Base-by-base conservation (phyloP, 2,888 invertebrate species). In the Cremastobaeus sp. region DNA sequence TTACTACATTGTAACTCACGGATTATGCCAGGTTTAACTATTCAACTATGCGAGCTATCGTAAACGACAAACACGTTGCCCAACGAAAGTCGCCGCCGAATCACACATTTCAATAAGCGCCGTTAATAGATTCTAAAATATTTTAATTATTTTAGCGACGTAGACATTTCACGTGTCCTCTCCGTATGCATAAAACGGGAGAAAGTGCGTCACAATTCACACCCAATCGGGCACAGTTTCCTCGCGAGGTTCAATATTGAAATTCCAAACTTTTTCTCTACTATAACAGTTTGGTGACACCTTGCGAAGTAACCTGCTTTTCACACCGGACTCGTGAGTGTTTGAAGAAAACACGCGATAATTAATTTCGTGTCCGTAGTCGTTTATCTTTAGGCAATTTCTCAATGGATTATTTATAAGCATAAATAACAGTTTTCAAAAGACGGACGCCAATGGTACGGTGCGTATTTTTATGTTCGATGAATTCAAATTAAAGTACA, bases 191-290 rank as follows among this genome's bases (percentile, higher is more conserved):
- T 32, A 41, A 48, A 32, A 5, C 3, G 8, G 18, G 48, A 48
- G 60, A 60, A 60, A 60, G 60, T 37, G 32, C 12, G n/a, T 14
- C 35, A 45, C 20, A 57, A 45, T 45, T 57, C 34, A 45, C 17
- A 37, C 43, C 5, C 20, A 32, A 17, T 47, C 39, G 41, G 30
- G 39, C 15, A 17, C 30, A 60, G 48, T 60, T 60, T 62, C 50
- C 43, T 60, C 14, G 5, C 2, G 48, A 32, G 25, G 34, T 21
- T 34, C 15, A 34, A 48, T 30, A 62, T 62, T 39, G 50, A 14
- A 39, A 62, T 11, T 62, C 43, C 50, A 15, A 15, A 50, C 50
- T 20, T 60, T 60, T 60, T 60, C 60, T 48, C 39, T 37, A 17
- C 14, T 17, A 20, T 18, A 3, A 1, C 9, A 12, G 25, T 17